A percentile compares a stretch with the other conserved stretches of the same genome.
Evolutionary conservation across 1,140 invertebrate species (phyloP).

Genomic region (Caenorhabditis remanei): DNA sequence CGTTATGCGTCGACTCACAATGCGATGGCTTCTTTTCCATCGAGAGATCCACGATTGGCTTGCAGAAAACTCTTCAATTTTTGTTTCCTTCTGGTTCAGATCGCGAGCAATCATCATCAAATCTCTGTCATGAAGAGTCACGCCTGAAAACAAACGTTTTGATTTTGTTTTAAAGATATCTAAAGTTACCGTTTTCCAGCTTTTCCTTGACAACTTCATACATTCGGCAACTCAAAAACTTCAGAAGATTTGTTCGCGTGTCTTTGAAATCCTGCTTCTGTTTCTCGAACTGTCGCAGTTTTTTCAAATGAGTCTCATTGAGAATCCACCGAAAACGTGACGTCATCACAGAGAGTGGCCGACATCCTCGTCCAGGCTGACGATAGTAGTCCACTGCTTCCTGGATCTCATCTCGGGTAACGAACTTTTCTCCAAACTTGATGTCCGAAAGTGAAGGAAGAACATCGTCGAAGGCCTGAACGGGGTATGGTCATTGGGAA

Average conservation of each 20-base stretch:
- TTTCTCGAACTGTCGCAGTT: background rate
- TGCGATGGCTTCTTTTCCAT: background rate
- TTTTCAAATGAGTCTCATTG: background rate
- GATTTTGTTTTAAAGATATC: background rate
- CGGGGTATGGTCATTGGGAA: too few species aligned
- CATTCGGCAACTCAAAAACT: background rate
- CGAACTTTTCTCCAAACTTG: too few species aligned
- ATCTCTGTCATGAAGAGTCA: background rate
- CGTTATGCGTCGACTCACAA: background rate
- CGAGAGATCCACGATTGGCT: background rate
- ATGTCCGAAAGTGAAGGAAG: too few species aligned
- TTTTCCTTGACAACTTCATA: background rate
- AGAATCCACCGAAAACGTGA: too few species aligned
- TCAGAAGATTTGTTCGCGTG: background rate
- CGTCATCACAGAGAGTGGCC: too few species aligned
- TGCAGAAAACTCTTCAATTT: background rate
- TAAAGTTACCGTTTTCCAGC: background rate
- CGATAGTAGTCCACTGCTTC: too few species aligned
- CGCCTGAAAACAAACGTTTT: background rate
- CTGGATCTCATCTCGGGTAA: too few species aligned
- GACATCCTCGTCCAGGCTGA: too few species aligned
- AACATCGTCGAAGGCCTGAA: too few species aligned
- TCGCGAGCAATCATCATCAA: background rate
- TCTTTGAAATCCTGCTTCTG: background rate
- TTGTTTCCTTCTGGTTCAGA: background rate